Base-by-base conservation (phyloP, 2,113 vertebrate genomes). In the Danionella cerebrum region DNA sequence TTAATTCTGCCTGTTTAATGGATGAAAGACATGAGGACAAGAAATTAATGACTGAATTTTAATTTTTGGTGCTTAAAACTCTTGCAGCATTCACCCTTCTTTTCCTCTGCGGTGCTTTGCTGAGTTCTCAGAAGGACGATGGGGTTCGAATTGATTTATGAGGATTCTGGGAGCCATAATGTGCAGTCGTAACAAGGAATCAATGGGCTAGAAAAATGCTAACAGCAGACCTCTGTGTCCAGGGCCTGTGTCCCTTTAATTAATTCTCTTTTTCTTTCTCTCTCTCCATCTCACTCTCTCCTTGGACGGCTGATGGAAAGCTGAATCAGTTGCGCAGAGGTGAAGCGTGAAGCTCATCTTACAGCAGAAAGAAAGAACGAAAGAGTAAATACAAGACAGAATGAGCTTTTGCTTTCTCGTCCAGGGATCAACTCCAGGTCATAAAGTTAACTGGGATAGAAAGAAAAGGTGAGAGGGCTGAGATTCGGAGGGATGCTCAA, bases 161-260 rank as follows among this genome's bases (percentile, higher is more conserved):
- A 86, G 80, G 79, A 83, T 81, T 82, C 78, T 51, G 84, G 80
- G 84, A 82, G 82, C 86, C 74, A 85, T 89, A 88, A 90, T 89
- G 86, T 85, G 83, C 84, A 81, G 84, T 77, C 80, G 87, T 88
- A 88, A 89, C 87, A 88, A 86, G 85, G 85, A 90, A 86, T 89
- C 89, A 90, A 89, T 90, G 88, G 86, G 78, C 82, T 88, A 88
- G 88, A 89, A 89, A 89, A 90, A 90, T 88, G 88, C 88, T 88
- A 90, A 88, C 88, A 89, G 88, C 86, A 87, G 86, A 85, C 83
- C 78, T 87, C 88, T 88, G 88, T 86, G 84, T 85, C 80, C 81
- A 70, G 74, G 79, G 81, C 83, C 79, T 87, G 84, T 86, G 85
- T 89, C 83, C 85, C 82, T 70, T 85, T 87, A 85, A 90, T 90